Conservation (phyloP, 2,888 invertebrate genomes). For the Drosophila koepferae region DNA sequence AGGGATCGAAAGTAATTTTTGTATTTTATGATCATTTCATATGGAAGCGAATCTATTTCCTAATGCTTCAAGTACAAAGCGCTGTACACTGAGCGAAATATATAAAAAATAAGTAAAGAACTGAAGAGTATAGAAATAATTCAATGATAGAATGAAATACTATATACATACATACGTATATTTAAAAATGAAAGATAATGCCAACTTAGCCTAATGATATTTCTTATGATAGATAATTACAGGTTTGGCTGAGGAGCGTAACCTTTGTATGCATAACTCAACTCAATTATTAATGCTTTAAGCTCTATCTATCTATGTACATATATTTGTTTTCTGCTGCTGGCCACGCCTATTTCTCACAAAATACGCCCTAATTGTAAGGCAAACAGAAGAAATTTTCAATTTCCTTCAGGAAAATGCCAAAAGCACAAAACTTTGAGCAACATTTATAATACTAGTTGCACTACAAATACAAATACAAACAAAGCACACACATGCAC, state of each 20-base stretch:
- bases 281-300: conserved; percentile 2
- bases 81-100: conserved; percentile 1
- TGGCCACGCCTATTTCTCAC: conserved; percentile 18
- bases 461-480: conserved; percentile 64
- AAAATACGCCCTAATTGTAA: conserved; percentile 35
- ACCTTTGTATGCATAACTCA: neutral
- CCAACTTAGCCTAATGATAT: neutral
- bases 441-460: conserved; percentile 54
- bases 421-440: conserved; percentile 32
- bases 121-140: neutral
- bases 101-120: neutral
- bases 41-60: neutral
- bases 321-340: conserved; percentile 8
- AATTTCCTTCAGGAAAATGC: conserved; percentile 33
- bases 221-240: conserved; percentile 3
- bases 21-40: conserved; percentile 31
- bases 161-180: neutral
- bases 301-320: neutral
- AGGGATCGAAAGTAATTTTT: conserved; percentile 26
- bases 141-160: neutral
- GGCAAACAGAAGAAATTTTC: conserved; percentile 38
- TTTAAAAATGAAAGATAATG: neutral
- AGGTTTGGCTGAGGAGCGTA: neutral
- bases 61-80: neutral
- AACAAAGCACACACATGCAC: conserved; percentile 14